Conservation (phyloP, 2,797 vertebrate genomes). For the Pteropus rufus region DNA sequence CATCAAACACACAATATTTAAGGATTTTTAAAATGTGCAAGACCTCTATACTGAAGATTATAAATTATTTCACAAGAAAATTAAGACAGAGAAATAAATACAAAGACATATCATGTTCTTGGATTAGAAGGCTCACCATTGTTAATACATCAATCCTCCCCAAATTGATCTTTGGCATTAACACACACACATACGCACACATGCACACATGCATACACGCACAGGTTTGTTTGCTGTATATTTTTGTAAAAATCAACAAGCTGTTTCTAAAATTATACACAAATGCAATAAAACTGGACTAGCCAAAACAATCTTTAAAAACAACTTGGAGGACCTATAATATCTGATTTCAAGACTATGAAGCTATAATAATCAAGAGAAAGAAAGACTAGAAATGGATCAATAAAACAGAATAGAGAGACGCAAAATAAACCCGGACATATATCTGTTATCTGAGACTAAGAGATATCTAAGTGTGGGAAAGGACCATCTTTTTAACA, state of each 20-base stretch:
- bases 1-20: not conserved
- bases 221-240: not conserved
- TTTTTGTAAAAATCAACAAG: not conserved
- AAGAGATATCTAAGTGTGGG: not conserved
- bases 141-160: not conserved
- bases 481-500: not conserved
- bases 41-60: not conserved
- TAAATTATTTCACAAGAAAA: conserved; percentile 8
- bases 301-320: not conserved
- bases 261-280: not conserved
- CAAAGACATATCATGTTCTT: not conserved
- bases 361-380: not conserved
- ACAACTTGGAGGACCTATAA: not conserved
- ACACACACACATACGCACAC: not conserved
- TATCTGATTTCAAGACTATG: not conserved
- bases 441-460: not conserved
- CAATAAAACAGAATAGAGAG: not conserved
- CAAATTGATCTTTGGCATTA: not conserved
- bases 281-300: not conserved
- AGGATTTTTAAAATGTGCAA: not conserved
- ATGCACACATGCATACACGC: not conserved
- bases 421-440: not conserved
- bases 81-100: not conserved
- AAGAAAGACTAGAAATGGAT: not conserved
- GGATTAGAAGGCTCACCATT: not conserved